Evolutionary conservation across 2,797 vertebrate genomes (phyloP).

Genomic region (Gambusia yucatana): DNA sequence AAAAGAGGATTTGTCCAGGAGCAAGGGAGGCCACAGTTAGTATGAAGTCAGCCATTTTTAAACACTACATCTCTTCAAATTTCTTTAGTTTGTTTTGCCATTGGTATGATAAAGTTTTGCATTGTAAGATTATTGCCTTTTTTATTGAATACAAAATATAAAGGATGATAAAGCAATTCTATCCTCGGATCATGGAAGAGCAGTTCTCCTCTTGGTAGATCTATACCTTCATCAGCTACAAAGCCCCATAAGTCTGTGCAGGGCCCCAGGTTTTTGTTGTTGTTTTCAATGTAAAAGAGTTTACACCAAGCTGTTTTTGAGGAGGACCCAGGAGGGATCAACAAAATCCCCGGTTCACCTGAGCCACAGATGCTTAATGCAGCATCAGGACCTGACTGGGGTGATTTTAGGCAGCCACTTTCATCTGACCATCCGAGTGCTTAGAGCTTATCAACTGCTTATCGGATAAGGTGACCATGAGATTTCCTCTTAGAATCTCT

Average conservation of each 20-base stretch:
- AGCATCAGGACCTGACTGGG: background rate
- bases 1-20: background rate
- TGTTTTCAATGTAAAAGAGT: background rate
- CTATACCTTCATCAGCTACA: background rate
- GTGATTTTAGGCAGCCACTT: conserved; percentile 3
- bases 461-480: background rate
- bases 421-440: conserved; percentile 6
- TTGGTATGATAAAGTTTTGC: background rate
- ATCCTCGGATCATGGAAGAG: conserved; percentile 21
- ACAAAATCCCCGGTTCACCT: conserved; percentile 6
- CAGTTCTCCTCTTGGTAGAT: background rate
- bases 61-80: background rate
- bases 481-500: background rate
- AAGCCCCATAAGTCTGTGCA: conserved; percentile 1
- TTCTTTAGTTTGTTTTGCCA: background rate
- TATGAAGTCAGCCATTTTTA: background rate
- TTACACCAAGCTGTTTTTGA: conserved; percentile 3
- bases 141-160: background rate
- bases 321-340: conserved; percentile 15
- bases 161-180: background rate
- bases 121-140: background rate
- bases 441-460: conserved; percentile 7
- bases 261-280: background rate
- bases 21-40: background rate
- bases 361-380: conserved; percentile 5